phyloP scores from a whole-genome alignment of 2,113 vertebrate species.

The Calyptommatus sinebrachiatus region DNA sequence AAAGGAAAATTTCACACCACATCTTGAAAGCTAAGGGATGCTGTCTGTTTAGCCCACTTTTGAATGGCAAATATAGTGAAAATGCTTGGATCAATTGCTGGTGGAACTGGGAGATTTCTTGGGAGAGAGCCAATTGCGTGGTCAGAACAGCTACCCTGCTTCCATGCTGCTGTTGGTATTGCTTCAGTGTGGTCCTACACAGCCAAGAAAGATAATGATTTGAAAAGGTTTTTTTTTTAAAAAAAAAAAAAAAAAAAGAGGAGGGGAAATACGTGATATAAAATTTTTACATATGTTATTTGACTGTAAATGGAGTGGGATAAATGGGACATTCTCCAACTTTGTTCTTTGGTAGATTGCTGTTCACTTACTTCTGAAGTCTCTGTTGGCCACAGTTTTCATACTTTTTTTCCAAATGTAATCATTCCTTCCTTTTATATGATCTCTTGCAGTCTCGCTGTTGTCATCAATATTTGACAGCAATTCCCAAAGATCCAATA shows the following conservation, averaged over 20 bases:
- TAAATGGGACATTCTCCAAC: slow-evolving; percentile 67
- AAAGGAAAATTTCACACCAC: too few relatives aligned
- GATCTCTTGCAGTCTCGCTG: slow-evolving; percentile 75
- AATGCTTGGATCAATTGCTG: too few relatives aligned
- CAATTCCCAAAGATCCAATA: slow-evolving; percentile 81
- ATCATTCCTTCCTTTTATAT: slow-evolving; percentile 81
- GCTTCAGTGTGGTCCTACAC: slow-evolving; percentile 30
- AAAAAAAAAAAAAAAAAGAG: too few relatives aligned
- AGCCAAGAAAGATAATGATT: slow-evolving; percentile 52
- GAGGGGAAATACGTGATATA: slow-evolving; percentile 58
- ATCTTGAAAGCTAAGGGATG: too few relatives aligned
- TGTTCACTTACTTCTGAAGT: slow-evolving; percentile 76
- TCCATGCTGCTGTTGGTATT: too few relatives aligned
- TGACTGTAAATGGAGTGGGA: slow-evolving; percentile 65
- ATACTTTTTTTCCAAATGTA: slow-evolving; percentile 78
- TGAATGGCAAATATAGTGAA: too few relatives aligned
- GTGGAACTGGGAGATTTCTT: too few relatives aligned
- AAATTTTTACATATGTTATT: slow-evolving; percentile 67
- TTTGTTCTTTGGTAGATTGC: slow-evolving; percentile 70
- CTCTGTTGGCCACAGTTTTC: slow-evolving; percentile 72
- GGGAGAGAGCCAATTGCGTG: too few relatives aligned
- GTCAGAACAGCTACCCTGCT: too few relatives aligned
- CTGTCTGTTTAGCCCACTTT: too few relatives aligned
- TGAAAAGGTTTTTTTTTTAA: not conserved
- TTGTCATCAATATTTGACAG: slow-evolving; percentile 83